Evolutionary conservation across 2,113 vertebrate genomes (phyloP), one percentile per base, ranked within the genome.

Genomic region (Equus przewalskii): DNA sequence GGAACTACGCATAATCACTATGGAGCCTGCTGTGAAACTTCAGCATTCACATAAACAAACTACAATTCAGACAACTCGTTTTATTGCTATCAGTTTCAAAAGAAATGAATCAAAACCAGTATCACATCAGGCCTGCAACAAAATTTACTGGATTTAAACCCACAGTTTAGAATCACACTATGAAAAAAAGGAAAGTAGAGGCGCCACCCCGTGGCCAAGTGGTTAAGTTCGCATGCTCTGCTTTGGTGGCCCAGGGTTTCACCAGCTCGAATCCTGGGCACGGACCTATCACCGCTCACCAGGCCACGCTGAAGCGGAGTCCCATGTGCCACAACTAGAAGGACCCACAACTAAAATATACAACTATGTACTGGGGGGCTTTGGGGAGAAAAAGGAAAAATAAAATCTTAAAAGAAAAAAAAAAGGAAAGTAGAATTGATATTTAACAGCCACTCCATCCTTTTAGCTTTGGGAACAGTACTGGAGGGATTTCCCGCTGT

Each of bases 81-180:
- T 87, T 58, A 87, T 51, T 80, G 82, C 21, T 67, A 26, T 51
- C 11, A 30, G 56, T 69, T 87, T 90, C 44, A 86, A 94, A 94
- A 83, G 36, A 92, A 90, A 75, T 24, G 9, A 91, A 28, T 30
- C n/a, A 81, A 93, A 92, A 89, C 11, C 91, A 75, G 44, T 15
- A 51, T 36, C 24, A 0, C 67, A 64, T 56, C 13, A 96, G 9
- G 2, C 46, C 44, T 75, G 46, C 67, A 80, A 87, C 65, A 75
- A 88, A 94, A 80, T 10, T 22, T 36, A 73, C 5, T 78, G 21
- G 7, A 49, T 80, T 96, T 78, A 76, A 81, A 10, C 19, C 21
- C 85, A 24, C 26, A 60, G 1, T 46, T 89, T 44, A 58, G 19
- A 28, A 51, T 56, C 41, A 78, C 2, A 51, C 26, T 28, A 24